These are phyloP conservation scores for Coracias cyanogaster DNA, from an alignment of 2,797 vertebrate species.

Conservation along the genomic window DNA sequence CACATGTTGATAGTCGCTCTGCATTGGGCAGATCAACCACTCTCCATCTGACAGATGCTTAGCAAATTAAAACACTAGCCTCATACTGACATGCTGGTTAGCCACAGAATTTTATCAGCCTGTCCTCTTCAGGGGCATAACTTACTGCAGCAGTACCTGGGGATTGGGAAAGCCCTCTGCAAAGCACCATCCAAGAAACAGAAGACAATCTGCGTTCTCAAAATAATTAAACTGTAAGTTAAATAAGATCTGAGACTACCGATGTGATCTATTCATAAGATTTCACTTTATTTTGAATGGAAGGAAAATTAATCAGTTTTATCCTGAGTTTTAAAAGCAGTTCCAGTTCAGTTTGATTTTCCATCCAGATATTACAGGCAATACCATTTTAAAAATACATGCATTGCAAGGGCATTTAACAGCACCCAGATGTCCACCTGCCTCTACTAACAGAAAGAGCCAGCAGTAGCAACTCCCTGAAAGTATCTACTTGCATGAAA, in stretches of 20 bases:
- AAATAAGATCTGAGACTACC: background rate
- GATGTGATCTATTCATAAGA: background rate
- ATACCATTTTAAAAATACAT: background rate
- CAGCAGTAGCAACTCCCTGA: background rate
- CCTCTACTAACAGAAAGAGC: background rate
- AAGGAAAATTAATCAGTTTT: background rate
- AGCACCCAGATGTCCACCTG: background rate
- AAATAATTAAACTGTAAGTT: background rate
- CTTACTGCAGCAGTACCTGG: rapidly evolving
- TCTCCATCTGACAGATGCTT: background rate
- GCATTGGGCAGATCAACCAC: background rate
- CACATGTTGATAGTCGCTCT: background rate
- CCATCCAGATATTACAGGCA: background rate
- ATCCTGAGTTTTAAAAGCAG: background rate
- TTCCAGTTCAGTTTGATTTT: background rate
- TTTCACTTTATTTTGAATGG: background rate
- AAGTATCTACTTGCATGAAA: background rate
- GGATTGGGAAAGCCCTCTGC: background rate
- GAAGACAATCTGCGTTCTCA: background rate
- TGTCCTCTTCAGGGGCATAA: background rate
- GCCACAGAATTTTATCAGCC: background rate
- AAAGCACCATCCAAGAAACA: background rate
- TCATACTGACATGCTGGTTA: background rate
- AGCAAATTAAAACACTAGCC: background rate
- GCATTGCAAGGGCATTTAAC: background rate